phyloP scores from a whole-genome alignment of 2,888 invertebrate species.

The Cheilosia vernalis region DNA sequence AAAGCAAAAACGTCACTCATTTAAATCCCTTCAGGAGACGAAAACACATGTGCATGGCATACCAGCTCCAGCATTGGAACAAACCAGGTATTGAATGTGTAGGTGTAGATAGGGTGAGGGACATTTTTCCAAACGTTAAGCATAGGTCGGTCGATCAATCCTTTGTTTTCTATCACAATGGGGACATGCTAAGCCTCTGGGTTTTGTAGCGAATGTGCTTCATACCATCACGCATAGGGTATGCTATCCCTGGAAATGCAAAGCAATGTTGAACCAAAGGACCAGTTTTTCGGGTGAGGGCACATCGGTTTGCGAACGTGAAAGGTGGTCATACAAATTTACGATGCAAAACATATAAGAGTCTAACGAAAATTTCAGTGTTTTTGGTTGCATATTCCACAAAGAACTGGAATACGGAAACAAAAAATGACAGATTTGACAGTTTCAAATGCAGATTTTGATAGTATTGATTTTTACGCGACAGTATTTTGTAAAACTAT shows the following conservation, averaged over 20 bases:
- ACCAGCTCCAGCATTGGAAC: constrained; percentile 9
- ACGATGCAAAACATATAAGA: too few relatives aligned
- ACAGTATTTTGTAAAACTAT: too few relatives aligned
- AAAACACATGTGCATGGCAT: constrained; percentile 65
- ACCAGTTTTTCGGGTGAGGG: too few relatives aligned
- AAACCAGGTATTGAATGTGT: constrained; percentile 18
- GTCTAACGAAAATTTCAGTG: too few relatives aligned
- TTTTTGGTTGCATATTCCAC: too few relatives aligned
- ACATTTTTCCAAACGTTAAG: constrained; percentile 7
- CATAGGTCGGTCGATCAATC: constrained; percentile 50
- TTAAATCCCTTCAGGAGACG: constrained; percentile 59
- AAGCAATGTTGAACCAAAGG: background rate
- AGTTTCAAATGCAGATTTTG: too few relatives aligned
- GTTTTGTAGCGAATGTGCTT: constrained; percentile 16
- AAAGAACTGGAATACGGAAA: too few relatives aligned
- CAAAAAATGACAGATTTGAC: too few relatives aligned
- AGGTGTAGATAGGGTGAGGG: background rate
- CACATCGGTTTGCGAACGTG: too few relatives aligned
- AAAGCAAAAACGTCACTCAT: constrained; percentile 64
- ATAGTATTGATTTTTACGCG: too few relatives aligned
- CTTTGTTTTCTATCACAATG: constrained; percentile 63
- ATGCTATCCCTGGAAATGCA: background rate
- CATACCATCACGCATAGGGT: background rate
- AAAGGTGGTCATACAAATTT: too few relatives aligned
- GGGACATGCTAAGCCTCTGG: constrained; percentile 30